Conservation (phyloP, 2,888 invertebrate species). For the Drosophila austrosaltans region DNA sequence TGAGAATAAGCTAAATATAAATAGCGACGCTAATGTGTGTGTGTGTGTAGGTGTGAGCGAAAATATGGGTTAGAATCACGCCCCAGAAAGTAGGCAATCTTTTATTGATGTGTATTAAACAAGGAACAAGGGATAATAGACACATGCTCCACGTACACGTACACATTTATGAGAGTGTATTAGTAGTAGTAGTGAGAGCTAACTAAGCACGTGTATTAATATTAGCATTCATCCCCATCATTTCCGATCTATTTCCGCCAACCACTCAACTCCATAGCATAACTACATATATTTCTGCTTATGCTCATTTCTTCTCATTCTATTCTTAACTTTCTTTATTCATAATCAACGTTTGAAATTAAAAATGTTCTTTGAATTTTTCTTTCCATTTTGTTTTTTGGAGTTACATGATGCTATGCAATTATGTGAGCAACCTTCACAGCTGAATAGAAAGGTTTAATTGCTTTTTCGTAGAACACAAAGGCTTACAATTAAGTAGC, state of each 20-base stretch:
- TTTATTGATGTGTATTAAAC: constrained; percentile 67
- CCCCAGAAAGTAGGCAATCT: constrained; percentile 57
- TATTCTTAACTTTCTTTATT: constrained; percentile 16
- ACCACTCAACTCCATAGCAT: not conserved
- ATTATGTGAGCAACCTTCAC: constrained; percentile 63
- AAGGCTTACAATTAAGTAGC: constrained; percentile 62
- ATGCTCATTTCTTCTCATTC: not conserved
- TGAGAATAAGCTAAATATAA: constrained; percentile 69
- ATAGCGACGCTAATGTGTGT: constrained; percentile 27
- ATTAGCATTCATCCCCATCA: constrained; percentile 27
- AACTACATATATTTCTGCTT: constrained; percentile 1
- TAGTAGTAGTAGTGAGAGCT: not conserved
- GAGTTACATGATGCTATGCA: constrained; percentile 29
- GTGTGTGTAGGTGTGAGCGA: constrained; percentile 25
- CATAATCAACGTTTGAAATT: constrained; percentile 45
- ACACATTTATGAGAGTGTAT: not conserved
- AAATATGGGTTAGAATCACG: constrained; percentile 49
- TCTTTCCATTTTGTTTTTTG: constrained; percentile 26
- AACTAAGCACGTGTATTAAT: constrained; percentile 27
- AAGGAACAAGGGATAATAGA: constrained; percentile 15
- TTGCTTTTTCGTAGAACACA: constrained; percentile 64
- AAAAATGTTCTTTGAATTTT: constrained; percentile 27
- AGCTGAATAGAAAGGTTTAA: constrained; percentile 69
- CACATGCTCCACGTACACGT: not conserved
- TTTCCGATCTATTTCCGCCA: not conserved